phyloP scores from a whole-genome alignment of 2,113 vertebrate species.

The Gopherus evgoodei region DNA sequence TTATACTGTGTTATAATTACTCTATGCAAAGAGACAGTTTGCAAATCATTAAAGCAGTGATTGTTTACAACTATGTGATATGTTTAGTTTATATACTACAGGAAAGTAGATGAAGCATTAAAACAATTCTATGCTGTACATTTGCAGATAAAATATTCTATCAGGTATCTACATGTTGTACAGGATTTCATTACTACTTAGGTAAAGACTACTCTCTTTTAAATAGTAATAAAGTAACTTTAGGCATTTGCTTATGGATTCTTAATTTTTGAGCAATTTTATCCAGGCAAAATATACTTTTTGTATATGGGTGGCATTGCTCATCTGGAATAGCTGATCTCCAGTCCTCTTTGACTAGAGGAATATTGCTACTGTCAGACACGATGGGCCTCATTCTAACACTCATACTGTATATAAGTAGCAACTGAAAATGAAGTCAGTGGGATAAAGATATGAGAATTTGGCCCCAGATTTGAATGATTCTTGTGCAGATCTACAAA shows the following conservation, averaged over 20 bases:
- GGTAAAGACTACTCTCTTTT: not conserved
- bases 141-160: not conserved
- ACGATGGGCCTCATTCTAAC: not conserved
- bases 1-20: slow-evolving; percentile 11
- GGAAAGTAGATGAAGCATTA: not conserved
- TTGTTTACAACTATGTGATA: not conserved
- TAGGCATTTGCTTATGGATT: not conserved
- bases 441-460: not conserved
- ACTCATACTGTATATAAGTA: not conserved
- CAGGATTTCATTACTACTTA: not conserved
- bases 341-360: not conserved
- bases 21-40: not conserved
- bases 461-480: not conserved
- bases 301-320: rapidly evolving
- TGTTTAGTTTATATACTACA: not conserved
- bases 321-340: not conserved
- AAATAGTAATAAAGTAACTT: not conserved
- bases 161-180: not conserved
- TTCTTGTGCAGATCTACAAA: not conserved
- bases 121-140: not conserved
- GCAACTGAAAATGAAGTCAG: not conserved
- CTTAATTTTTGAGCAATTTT: rapidly evolving
- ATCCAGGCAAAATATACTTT: not conserved
- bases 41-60: slow-evolving; percentile 3
- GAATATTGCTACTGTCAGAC: not conserved